Conservation (phyloP, 2,888 invertebrate species). For the Noctuana brunneofusca region DNA sequence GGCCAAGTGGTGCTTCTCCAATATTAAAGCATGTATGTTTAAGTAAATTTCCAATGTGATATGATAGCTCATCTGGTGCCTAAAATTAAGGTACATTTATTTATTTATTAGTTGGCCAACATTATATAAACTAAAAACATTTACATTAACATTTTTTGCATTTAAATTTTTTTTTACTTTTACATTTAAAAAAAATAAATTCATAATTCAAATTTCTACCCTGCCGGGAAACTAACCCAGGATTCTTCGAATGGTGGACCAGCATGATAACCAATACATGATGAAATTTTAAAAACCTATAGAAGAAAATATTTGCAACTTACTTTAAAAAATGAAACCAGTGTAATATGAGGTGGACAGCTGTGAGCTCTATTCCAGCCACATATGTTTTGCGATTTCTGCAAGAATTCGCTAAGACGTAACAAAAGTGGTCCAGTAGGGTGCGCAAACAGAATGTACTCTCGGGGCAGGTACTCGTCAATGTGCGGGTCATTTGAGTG, state of each 20-base stretch:
- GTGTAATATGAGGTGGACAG: conserved; percentile 94
- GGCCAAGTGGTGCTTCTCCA: conserved; percentile 85
- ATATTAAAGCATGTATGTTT: conserved; percentile 89
- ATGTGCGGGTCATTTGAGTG: conserved; percentile 93
- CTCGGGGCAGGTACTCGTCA: conserved; percentile 89
- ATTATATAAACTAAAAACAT: too few species aligned
- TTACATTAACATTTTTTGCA: too few species aligned
- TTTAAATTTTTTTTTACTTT: too few species aligned
- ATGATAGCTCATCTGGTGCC: conserved; percentile 90
- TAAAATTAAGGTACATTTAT: conserved; percentile 48
- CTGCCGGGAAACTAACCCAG: too few species aligned
- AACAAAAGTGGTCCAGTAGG: conserved; percentile 90
- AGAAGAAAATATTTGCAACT: conserved; percentile 21
- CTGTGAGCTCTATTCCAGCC: conserved; percentile 96
- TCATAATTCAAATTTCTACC: too few species aligned
- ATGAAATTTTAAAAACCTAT: background rate
- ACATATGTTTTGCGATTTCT: conserved; percentile 87
- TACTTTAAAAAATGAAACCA: conserved; percentile 95
- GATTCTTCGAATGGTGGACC: too few species aligned
- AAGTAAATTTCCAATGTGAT: conserved; percentile 86
- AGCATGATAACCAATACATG: too few species aligned
- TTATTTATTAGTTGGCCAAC: too few species aligned
- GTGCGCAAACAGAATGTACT: conserved; percentile 94
- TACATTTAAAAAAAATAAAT: too few species aligned
- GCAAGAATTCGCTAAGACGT: conserved; percentile 90